Base-by-base conservation (phyloP, 2,113 vertebrate species). In the Tiliqua scincoides region DNA sequence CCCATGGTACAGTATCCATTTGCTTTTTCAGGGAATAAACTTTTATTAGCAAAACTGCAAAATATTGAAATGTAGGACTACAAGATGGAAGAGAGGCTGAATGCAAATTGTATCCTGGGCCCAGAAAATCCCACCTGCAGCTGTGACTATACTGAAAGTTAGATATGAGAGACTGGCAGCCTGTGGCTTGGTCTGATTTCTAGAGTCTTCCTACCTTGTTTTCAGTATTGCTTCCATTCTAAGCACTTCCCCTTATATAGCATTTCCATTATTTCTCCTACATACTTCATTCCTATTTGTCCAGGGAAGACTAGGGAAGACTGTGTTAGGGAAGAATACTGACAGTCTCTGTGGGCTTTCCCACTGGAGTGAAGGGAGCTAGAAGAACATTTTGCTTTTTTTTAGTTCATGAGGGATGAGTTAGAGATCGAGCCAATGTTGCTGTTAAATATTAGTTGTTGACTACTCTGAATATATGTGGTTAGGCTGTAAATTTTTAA, bases 391-490 rank as follows among this genome's bases (percentile, higher is more conserved):
- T 57, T 77, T 17, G n/a, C 52, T 30, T 63, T 57, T 12, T 63
- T 8, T 63, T 65, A 11, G 18, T 21, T 65, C 25, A 25, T 67
- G 37, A 35, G 54, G 68, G 1, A 27, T 75, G 27, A 72, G 27
- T 63, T 63, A 25, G 23, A 48, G 25, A 32, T 11, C 68, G 48
- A 85, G 10, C 17, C 57, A 79, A 40, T 72, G n/a, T 11, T 3
- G 32, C 25, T 78, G 74, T 85, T 85, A 85, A 85, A 78, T 40
- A 70, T 85, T 68, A 78, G 83, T 57, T 70, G 52, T n/a, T 85
- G 15, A 35, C 30, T 25, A 15, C 54, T 48, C 6, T 27, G 72
- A 43, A 48, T 73, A 0, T 8, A 40, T 79, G 2, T 52, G 77
- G 48, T 78, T 86, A 80, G 21, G 48, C 0, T 78, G 12, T 79